Evolutionary conservation across 2,797 vertebrate species (phyloP).

Genomic region (Australoheros facetus): DNA sequence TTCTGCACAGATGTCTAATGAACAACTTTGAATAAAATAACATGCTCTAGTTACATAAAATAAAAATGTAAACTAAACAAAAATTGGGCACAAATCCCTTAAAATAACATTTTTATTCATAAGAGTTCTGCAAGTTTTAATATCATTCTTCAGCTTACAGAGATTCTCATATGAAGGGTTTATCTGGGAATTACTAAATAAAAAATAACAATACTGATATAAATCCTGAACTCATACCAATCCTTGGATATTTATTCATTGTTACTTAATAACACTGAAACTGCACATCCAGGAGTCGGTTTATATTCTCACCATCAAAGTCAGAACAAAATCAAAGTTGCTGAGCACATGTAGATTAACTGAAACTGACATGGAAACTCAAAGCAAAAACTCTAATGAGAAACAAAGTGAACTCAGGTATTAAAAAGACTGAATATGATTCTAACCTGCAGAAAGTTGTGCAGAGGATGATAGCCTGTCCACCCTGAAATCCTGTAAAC

Average conservation of each 20-base stretch:
- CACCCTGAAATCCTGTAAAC: not conserved
- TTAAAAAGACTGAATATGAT: not conserved
- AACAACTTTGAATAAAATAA: no score
- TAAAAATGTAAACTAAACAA: no score
- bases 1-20: no score
- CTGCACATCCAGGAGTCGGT: not conserved
- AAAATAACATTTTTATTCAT: no score
- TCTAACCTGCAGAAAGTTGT: fast-evolving
- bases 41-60: no score
- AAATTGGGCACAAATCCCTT: no score
- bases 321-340: no score
- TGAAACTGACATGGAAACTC: not conserved
- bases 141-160: no score
- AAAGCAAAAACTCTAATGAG: not conserved
- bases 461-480: not conserved
- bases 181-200: no score
- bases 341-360: no score
- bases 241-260: not conserved
- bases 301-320: not conserved
- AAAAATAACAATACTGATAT: not conserved
- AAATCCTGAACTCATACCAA: not conserved
- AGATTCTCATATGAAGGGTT: no score
- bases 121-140: no score
- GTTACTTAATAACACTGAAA: not conserved
- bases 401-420: not conserved